A percentile compares a stretch with the other conserved stretches of the same genome.
Evolutionary conservation across 2,888 invertebrate genomes (phyloP).

Genomic region (Mantis religiosa): DNA sequence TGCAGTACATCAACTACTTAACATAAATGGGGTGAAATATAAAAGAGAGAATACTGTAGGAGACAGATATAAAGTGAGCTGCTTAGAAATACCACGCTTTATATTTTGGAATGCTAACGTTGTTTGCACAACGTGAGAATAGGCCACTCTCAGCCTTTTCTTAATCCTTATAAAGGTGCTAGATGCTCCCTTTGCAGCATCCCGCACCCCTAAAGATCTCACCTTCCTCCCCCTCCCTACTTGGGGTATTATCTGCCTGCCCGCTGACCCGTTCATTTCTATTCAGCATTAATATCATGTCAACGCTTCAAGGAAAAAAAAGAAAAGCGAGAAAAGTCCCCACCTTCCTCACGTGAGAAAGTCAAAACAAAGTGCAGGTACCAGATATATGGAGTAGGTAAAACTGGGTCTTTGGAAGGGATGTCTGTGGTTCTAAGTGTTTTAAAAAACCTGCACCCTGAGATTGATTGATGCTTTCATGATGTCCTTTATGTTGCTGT

Average conservation of each 20-base stretch:
- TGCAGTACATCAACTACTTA: too few species aligned
- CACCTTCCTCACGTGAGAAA: not conserved
- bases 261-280: not conserved
- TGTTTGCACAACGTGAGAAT: not conserved
- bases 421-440: not conserved
- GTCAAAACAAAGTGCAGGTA: not conserved
- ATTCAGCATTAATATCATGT: not conserved
- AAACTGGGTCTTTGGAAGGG: not conserved
- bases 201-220: not conserved
- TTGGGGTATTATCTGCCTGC: not conserved
- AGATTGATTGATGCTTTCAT: not conserved
- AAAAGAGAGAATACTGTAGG: not conserved
- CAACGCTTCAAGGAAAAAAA: not conserved
- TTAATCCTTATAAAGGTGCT: not conserved
- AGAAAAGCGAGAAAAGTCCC: not conserved
- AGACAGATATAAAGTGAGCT: not conserved
- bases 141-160: not conserved
- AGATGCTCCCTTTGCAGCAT: not conserved
- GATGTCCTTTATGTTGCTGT: not conserved
- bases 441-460: not conserved
- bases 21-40: not conserved
- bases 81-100: not conserved
- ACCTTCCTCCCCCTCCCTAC: not conserved
- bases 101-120: not conserved
- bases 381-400: not conserved